Base-by-base conservation (phyloP, 2,113 vertebrate species). In the Benitochromis conjunctus region DNA sequence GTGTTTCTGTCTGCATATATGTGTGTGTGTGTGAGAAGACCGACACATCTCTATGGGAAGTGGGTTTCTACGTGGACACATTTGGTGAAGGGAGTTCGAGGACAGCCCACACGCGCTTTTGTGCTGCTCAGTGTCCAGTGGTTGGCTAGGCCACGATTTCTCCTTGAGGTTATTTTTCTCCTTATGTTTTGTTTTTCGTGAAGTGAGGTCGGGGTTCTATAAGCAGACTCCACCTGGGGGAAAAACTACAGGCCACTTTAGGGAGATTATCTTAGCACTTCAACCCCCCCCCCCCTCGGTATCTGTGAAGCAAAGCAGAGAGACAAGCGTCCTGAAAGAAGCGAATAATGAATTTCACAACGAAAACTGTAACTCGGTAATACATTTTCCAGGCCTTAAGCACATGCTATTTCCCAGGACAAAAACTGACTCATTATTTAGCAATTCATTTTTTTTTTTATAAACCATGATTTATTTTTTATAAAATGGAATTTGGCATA, bases 111-210 rank as follows among this genome's bases (percentile, higher is more conserved):
- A 95, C 92, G 88, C 80, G 77, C 89, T 90, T 88, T 87, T 92
- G 87, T 89, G 91, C 91, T 85, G 85, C 91, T 92, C 46, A 82
- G 90, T 90, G 92, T 95, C 93, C 94, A 81, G 89, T 90, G 92
- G 94, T 95, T 54, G 92, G 82, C 86, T 60, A 51, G 92, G 92
- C 94, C 94, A 87, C 90, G 88, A 85, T 87, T 94, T 95, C 91
- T 94, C 92, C 95, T 95, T 94, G 92, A 94, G 91, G 91, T 94
- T 95, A 93, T 94, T 95, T 95, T 95, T 88, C 93, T 85, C 89
- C 79, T 69, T 85, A 57, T 56, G 80, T 91, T 93, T 92, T 92
- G 93, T 95, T 95, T 95, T 92, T 88, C 34, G 86, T 79, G 84
- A 93, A 90, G 71, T 86, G 86, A 95, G 90, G 92, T 94, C 3